Evolutionary conservation across 2,113 vertebrate genomes (phyloP), one percentile per base, ranked within the genome.

Genomic region (Mugil cephalus): DNA sequence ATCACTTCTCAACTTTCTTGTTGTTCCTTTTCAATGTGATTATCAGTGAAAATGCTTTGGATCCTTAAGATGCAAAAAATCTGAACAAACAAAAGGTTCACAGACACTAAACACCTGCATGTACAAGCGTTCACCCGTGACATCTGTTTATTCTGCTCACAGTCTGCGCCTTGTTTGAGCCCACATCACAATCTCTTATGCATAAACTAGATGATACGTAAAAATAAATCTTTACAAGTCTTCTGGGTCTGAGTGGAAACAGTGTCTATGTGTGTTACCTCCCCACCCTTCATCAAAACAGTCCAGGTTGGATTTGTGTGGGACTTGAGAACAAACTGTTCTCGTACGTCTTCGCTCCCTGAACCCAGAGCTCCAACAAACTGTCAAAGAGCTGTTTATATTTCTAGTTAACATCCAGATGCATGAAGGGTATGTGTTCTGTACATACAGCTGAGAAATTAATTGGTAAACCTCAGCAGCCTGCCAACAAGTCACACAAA

Each of bases 301-400:
- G 36, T 38, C 64, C 50, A 54, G 58, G 21, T 61, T 50, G 55
- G 64, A 79, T 76, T 67, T 65, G 52, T 62, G 59, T 11, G 60
- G 7, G 60, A n/a, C 58, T 35, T 19, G 42, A 73, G 80, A 73
- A 86, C 88, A 89, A 65, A 40, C 63, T 86, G 84, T 84, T 77
- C 82, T 64, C n/a, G 15, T 54, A 51, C 9, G 15, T 60, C 56
- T n/a, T 38, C 5, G 4, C 50, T 19, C 42, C 51, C 51, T 5
- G 54, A 79, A 69, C 40, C 46, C 50, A 17, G 17, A n/a, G 58
- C 47, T 38, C 69, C 43, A 21, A 38, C 43, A 42, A 42, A 70
- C 66, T 1, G 35, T 88, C 77, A 86, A 88, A 86, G 81, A 80
- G 52, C 18, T 34, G 7, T 69, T 83, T 76, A 72, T 80, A 38